Base-by-base conservation (phyloP, 2,888 invertebrate species). In the Petrolisthes manimaculis region DNA sequence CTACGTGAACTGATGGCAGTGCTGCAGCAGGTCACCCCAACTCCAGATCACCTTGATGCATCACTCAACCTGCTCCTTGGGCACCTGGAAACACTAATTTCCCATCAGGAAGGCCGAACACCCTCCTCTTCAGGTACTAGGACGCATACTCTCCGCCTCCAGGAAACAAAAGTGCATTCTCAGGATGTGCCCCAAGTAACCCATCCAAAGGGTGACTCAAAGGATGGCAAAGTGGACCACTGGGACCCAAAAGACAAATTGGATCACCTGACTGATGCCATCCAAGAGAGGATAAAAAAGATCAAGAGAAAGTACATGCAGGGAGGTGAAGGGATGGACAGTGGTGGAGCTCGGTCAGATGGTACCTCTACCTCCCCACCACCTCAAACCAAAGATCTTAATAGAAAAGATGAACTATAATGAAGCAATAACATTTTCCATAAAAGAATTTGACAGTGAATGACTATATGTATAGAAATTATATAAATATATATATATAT, bases 341-440 rank as follows among this genome's bases (percentile, higher is more conserved):
- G 12, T 12, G 61, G 18, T 9, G 61, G 61, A 2, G 37, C 37
- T 37, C 37, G 37, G 37, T 37, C 37, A 37, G 37, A 37, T 37
- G 37, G 37, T 37, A 37, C 37, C 2, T 37, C 37, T 61, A 14
- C 61, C 61, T 18, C n/a, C 37, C 75, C 75, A 53, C 37, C 84
- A n/a, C 55, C 82, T 77, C 82, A 85, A 82, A 89, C 89, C 89
- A 89, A 89, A 89, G 89, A 89, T 80, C 61, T 24, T 61, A 53
- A 78, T 82, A 85, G 78, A 71, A 85, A 89, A 89, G 89, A 89
- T 86, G 89, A 89, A 83, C 55, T 89, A 83, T 89, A 84, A 87
- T 79, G 83, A 80, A 88, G 88, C 88, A 84, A 88, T 88, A 88
- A 84, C 84, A 81, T 84, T 88, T 88, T 88, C 61, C 69, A 69